These are phyloP conservation scores for Nematolebias whitei DNA, from an alignment of 2,113 vertebrate species.

Conservation along the genomic window DNA sequence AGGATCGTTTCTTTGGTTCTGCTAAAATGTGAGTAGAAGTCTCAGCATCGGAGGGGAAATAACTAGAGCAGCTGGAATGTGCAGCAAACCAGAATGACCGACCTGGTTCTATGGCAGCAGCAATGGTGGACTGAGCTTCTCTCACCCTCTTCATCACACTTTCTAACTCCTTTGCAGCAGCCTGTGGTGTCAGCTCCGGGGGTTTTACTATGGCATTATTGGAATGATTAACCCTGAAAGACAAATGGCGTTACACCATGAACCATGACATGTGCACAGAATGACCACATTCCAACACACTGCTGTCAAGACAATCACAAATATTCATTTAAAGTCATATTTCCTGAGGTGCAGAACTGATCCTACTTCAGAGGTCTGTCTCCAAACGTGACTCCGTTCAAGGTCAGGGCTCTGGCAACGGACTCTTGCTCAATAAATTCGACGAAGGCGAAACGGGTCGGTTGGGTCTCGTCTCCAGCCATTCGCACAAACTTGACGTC, in stretches of 20 bases:
- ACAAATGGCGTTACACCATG: background rate
- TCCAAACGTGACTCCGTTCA: conserved; percentile 98
- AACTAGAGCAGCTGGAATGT: background rate
- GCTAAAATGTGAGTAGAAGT: conserved; percentile 26
- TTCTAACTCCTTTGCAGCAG: conserved; percentile 95
- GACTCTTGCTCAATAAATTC: conserved; percentile 96
- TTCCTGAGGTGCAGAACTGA: too few species aligned
- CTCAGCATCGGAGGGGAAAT: background rate
- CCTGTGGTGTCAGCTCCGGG: conserved; percentile 96
- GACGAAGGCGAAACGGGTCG: conserved; percentile 94
- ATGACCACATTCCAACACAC: background rate
- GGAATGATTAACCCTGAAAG: conserved; percentile 97
- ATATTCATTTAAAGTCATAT: background rate
- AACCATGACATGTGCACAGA: too few species aligned
- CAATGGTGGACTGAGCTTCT: conserved; percentile 94
- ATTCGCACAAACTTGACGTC: conserved; percentile 97
- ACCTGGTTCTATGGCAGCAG: conserved; percentile 96
- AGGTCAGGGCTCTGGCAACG: conserved; percentile 91
- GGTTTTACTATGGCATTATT: conserved; percentile 99
- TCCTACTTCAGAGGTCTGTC: conserved; percentile 93
- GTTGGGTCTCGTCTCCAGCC: conserved; percentile 97
- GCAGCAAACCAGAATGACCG: background rate
- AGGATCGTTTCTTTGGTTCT: conserved; percentile 79
- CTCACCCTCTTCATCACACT: conserved; percentile 96
- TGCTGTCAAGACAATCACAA: background rate